A percentile compares a stretch with the other conserved stretches of the same genome.
phyloP scores from a whole-genome alignment of 2,797 vertebrate genomes.

The Platalea minor region DNA sequence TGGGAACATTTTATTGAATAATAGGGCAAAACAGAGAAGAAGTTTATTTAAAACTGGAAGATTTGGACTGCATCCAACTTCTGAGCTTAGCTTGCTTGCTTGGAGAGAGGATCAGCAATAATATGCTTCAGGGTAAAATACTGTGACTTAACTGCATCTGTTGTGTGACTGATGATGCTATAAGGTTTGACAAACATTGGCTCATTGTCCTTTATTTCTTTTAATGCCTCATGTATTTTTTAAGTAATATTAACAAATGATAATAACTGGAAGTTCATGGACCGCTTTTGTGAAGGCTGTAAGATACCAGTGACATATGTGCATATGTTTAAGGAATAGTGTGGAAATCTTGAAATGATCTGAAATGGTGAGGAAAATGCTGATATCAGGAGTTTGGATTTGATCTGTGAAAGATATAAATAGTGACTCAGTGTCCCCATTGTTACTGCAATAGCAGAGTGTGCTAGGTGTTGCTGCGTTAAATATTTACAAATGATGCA shows the following conservation, averaged over 20 bases:
- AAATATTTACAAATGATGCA: not conserved
- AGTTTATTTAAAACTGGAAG: conserved; percentile 49
- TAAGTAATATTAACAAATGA: not conserved
- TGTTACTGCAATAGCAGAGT: not conserved
- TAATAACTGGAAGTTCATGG: not conserved
- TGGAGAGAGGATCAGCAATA: not conserved
- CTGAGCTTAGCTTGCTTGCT: conserved; percentile 1
- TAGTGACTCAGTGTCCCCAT: not conserved
- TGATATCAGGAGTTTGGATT: not conserved
- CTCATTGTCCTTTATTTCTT: conserved; percentile 14
- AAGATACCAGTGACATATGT: not conserved
- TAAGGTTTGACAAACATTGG: conserved; percentile 15
- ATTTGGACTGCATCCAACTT: conserved; percentile 41
- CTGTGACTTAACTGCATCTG: conserved; percentile 31
- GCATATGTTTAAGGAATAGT: not conserved
- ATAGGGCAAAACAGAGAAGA: conserved; percentile 12
- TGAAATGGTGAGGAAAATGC: not conserved
- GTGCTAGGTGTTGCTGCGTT: not conserved
- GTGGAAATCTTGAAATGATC: not conserved
- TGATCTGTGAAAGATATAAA: not conserved
- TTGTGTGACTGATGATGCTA: conserved; percentile 8
- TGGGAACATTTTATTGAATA: conserved; percentile 56
- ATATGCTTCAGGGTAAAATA: conserved; percentile 15
- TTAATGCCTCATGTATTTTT: not conserved
- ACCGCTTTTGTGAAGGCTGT: not conserved